Percentiles rank a stretch among this genome's conserved stretches.
These are phyloP conservation scores for Daboia siamensis DNA, from an alignment of 2,113 vertebrate species.

Conservation along the genomic window DNA sequence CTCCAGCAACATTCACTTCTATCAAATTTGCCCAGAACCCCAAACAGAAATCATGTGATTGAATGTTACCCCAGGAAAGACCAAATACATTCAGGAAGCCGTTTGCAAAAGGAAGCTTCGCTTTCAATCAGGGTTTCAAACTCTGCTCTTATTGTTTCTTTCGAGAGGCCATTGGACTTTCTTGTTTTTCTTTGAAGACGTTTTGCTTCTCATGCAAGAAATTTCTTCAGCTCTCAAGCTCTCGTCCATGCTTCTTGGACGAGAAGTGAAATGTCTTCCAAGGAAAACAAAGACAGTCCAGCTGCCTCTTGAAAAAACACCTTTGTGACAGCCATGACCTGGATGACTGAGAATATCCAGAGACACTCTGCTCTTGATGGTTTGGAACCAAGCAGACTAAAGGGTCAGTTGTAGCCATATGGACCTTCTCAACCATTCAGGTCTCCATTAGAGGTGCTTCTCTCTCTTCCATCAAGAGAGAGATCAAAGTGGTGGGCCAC, in stretches of 20 bases:
- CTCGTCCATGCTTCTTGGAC: too few species aligned
- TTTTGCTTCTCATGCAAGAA: too few species aligned
- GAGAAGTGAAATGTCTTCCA: too few species aligned
- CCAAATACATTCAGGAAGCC: not conserved
- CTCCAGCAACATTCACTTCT: not conserved
- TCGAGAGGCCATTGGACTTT: too few species aligned
- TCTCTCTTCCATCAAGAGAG: not conserved
- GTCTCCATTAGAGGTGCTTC: not conserved
- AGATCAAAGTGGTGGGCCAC: not conserved
- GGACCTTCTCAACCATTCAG: not conserved
- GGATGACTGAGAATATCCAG: too few species aligned
- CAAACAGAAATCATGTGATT: not conserved
- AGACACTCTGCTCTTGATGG: not conserved
- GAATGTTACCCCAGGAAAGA: conserved; percentile 8
- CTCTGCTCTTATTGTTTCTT: not conserved
- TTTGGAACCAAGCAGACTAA: not conserved
- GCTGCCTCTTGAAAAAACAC: too few species aligned
- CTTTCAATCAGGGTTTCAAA: not conserved
- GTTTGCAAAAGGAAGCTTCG: not conserved
- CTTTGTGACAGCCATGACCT: too few species aligned
- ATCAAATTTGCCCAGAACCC: rapidly evolving
- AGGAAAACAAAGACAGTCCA: too few species aligned
- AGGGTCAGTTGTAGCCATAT: too few species aligned
- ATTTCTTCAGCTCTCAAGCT: too few species aligned
- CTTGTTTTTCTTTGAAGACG: too few species aligned